Conservation (phyloP, 2,797 vertebrate species). For the Bucorvus abyssinicus region DNA sequence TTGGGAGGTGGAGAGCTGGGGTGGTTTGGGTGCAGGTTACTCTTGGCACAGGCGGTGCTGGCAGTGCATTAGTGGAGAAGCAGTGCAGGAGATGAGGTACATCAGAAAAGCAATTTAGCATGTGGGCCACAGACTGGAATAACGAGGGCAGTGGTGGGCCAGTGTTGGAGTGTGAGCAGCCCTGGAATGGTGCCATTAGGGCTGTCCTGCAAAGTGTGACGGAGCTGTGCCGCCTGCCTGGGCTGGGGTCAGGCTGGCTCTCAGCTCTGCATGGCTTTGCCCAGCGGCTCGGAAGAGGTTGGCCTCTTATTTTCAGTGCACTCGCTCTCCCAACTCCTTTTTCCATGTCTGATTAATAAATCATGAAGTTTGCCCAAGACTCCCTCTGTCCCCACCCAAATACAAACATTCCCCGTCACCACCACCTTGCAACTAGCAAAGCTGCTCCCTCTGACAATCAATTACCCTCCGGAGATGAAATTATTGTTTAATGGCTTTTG, state of each 20-base stretch:
- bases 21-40: not conserved
- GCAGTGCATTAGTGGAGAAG: not conserved
- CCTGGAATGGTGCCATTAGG: not conserved
- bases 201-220: fast-evolving
- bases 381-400: constrained; percentile 62
- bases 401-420: constrained; percentile 69
- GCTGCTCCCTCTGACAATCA: constrained; percentile 78
- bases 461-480: constrained; percentile 82
- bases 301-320: not conserved
- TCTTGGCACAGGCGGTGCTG: not conserved
- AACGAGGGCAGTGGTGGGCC: fast-evolving
- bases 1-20: not conserved
- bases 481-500: constrained; percentile 84
- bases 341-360: constrained; percentile 73
- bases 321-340: constrained; percentile 45
- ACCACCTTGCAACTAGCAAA: constrained; percentile 69
- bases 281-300: constrained; percentile 5
- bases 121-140: not conserved
- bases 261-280: not conserved
- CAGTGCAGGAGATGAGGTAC: not conserved
- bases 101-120: not conserved
- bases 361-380: constrained; percentile 68
- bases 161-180: fast-evolving
- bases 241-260: not conserved
- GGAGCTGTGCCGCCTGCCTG: fast-evolving